Evolutionary conservation across 2,113 vertebrate genomes (phyloP).

Genomic region (Aegypius monachus): DNA sequence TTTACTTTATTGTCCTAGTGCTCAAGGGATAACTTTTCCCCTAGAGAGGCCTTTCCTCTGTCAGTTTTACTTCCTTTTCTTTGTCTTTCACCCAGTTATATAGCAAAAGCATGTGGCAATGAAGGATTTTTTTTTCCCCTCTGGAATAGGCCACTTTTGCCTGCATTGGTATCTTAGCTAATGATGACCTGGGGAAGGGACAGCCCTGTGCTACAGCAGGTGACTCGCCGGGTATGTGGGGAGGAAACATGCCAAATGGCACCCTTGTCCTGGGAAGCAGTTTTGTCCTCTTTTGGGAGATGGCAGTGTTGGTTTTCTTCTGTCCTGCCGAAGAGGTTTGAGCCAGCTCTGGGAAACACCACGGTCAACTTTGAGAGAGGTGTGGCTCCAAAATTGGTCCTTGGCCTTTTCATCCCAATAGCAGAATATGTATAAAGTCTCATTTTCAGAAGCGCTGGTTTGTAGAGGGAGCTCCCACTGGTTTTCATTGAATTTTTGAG

Average conservation of each 20-base stretch:
- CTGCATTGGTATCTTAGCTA: constrained; percentile 3
- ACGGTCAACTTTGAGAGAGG: background rate
- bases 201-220: background rate
- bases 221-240: fast-evolving
- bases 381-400: constrained; percentile 13
- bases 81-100: background rate
- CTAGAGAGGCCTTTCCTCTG: background rate
- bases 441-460: background rate
- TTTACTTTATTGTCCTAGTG: background rate
- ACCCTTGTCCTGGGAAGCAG: background rate
- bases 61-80: background rate
- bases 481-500: background rate
- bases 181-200: background rate
- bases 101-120: background rate
- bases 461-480: background rate
- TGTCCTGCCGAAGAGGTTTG: background rate
- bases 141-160: background rate
- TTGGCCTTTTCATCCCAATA: background rate
- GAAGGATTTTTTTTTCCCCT: background rate
- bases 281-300: background rate
- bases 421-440: background rate
- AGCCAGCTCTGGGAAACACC: background rate
- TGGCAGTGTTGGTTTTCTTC: background rate
- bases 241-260: background rate
- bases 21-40: background rate